Base-by-base conservation (phyloP, 1,140 invertebrate species). In the Anoplophora glabripennis region DNA sequence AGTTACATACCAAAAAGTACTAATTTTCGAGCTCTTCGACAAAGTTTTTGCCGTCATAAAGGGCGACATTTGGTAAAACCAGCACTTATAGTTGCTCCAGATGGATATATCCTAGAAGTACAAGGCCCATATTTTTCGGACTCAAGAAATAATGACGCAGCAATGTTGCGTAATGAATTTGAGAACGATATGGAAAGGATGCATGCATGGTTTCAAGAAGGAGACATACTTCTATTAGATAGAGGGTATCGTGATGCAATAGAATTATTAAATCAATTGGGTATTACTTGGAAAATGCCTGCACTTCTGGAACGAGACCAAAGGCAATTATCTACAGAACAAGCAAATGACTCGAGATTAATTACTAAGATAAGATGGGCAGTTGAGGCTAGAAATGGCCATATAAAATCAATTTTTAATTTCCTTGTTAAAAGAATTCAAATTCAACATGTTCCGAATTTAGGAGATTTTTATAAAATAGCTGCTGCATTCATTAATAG, bases 401-500 rank as follows among this genome's bases (percentile, higher is more conserved):
- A 37, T n/a, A 37, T 37, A 37, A 37, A 37, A 37, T 37, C 36
- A 37, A 37, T 37, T 7, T 37, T 37, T 37, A 37, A 8, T 7
- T 44, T 44, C 15, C 41, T 44, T 11, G 9, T 11, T 11, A 9
- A 44, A 44, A 44, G 15, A 11, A 44, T 44, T 44, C 7, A 44
- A 44, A 44, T 44, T 7, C 14, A 44, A 44, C 41, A 44, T 44
- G 9, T 44, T 9, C 15, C 41, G 9, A 9, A 14, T 44, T 14
- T 44, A 44, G 41, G 41, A 14, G 41, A 44, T 44, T 44, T 44
- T 44, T 44, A 10, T 44, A 9, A 14, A 14, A 44, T 44, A 44
- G 41, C 41, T 44, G 12, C 9, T 7, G 41, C 41, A 7, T 11
- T 44, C n/a, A 37, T 37, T 37, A 37, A 37, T 37, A 37, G 36